Percentiles rank a stretch among this genome's conserved stretches.
Conservation (phyloP, 2,113 vertebrate species). For the Opisthocomus hoazin region DNA sequence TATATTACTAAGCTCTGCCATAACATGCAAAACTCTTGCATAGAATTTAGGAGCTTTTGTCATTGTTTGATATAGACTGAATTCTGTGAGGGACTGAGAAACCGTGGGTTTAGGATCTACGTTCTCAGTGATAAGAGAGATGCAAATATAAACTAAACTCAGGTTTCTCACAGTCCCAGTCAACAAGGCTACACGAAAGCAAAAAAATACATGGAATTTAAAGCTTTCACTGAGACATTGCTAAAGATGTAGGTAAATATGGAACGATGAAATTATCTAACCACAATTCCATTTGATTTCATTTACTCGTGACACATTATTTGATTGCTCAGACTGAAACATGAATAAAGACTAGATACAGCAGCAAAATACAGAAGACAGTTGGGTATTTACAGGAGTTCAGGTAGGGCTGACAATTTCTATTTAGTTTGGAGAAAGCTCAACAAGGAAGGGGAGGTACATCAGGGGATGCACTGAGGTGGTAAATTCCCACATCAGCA, state of each 20-base stretch:
- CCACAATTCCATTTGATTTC: neutral
- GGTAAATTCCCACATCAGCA: neutral
- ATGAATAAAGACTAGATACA: neutral
- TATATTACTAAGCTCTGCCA: neutral
- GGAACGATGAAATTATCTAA: neutral
- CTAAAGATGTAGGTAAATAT: neutral
- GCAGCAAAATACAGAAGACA: neutral
- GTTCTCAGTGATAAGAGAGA: neutral
- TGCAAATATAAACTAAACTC: neutral
- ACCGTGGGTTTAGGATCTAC: neutral
- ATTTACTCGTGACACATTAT: neutral
- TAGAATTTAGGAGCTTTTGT: neutral
- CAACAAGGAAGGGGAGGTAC: neutral
- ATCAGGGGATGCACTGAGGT: neutral
- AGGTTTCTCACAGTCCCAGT: neutral
- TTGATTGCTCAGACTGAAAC: neutral
- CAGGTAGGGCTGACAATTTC: neutral
- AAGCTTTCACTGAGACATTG: neutral
- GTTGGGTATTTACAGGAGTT: neutral
- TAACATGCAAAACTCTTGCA: neutral
- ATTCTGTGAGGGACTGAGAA: neutral
- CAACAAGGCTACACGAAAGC: neutral
- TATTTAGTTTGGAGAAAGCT: neutral
- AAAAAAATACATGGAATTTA: neutral
- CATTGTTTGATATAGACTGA: neutral